Percentiles rank a stretch among this genome's conserved stretches.
Conservation (phyloP, 2,113 vertebrate species). For the Climacteris rufus region DNA sequence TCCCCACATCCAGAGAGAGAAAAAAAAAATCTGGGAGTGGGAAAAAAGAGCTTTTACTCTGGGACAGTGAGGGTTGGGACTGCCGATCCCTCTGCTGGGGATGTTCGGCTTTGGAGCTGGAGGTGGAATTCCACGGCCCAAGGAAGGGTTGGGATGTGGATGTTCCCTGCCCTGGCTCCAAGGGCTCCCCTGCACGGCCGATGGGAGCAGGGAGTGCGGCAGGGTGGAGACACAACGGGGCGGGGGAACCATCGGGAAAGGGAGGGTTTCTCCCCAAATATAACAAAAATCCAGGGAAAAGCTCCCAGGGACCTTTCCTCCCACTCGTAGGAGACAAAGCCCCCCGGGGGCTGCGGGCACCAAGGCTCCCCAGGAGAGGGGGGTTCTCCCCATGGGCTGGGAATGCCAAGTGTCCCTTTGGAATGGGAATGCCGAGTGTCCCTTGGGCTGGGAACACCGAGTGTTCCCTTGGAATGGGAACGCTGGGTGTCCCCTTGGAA, state of each 20-base stretch:
- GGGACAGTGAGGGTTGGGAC: neutral
- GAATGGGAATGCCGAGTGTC: no score
- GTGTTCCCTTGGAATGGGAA: neutral
- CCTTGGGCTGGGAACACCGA: no score
- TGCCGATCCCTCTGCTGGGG: neutral
- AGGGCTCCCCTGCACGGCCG: neutral
- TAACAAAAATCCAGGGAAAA: neutral
- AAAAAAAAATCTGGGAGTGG: neutral
- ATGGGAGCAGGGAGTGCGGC: neutral
- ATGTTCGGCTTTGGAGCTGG: neutral
- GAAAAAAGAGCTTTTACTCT: neutral
- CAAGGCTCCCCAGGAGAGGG: no score
- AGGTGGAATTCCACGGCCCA: rapidly evolving
- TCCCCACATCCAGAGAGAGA: neutral
- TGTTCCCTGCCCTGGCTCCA: neutral
- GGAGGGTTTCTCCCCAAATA: neutral
- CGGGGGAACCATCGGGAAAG: neutral
- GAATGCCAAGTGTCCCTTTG: no score
- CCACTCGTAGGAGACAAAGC: neutral
- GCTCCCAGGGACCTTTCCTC: neutral
- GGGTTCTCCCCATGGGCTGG: no score
- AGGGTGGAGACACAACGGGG: rapidly evolving
- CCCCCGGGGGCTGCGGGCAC: no score
- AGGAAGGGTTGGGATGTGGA: neutral
- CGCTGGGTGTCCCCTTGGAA: rapidly evolving